phyloP scores from a whole-genome alignment of 2,797 vertebrate species.

The Mormyrus hasselquistii region DNA sequence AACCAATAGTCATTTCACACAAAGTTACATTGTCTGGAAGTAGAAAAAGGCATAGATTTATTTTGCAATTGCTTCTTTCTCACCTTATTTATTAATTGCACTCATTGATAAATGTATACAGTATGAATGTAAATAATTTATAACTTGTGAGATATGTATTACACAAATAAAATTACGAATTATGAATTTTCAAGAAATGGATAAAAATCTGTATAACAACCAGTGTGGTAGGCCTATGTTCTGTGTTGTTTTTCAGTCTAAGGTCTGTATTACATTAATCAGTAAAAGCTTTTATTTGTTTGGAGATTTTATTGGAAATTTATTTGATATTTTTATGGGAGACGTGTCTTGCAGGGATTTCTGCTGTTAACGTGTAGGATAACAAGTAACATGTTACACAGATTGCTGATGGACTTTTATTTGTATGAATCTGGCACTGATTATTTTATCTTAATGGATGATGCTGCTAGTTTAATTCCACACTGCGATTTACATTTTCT shows the following conservation, averaged over 20 bases:
- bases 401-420: background rate
- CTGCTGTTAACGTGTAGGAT: background rate
- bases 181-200: background rate
- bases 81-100: background rate
- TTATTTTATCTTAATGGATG: constrained; percentile 5
- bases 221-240: background rate
- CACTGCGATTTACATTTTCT: background rate
- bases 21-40: background rate
- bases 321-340: background rate
- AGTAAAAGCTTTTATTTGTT: background rate
- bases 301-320: background rate
- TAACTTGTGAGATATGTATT: background rate
- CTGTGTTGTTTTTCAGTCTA: background rate
- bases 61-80: background rate
- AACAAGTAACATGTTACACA: background rate
- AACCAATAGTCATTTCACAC: background rate
- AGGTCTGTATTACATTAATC: background rate
- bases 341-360: background rate
- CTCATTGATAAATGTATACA: background rate
- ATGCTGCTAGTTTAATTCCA: background rate
- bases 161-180: background rate
- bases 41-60: background rate
- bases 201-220: background rate
- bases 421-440: constrained; percentile 2
- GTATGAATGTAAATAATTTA: background rate